Conservation (phyloP, 2,113 vertebrate genomes). For the Nannobrachium achirus region DNA sequence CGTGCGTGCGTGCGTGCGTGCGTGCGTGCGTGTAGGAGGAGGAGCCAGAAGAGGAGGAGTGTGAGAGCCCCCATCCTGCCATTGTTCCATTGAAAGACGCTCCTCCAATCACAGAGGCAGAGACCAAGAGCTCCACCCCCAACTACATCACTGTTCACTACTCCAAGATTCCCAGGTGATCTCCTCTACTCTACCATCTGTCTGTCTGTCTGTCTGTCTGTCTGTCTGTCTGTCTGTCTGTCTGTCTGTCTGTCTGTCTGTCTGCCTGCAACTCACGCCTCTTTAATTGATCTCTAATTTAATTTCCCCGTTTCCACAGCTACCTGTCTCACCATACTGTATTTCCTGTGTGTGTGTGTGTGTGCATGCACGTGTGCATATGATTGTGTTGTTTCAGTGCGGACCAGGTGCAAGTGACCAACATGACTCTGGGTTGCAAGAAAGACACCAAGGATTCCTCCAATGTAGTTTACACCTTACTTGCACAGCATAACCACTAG, state of each 20-base stretch:
- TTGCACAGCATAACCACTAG: slow-evolving; percentile 41
- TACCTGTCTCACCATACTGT: not conserved
- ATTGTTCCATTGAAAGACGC: slow-evolving; percentile 79
- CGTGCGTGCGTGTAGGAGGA: slow-evolving; percentile 71
- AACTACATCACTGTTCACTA: slow-evolving; percentile 76
- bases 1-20: slow-evolving; percentile 10
- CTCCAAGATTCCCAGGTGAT: slow-evolving; percentile 70
- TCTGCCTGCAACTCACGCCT: not conserved
- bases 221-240: not conserved
- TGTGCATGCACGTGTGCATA: slow-evolving; percentile 31
- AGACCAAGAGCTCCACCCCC: slow-evolving; percentile 40
- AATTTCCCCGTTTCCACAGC: not conserved
- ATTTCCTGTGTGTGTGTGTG: not conserved
- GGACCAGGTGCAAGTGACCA: slow-evolving; percentile 74
- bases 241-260: not conserved
- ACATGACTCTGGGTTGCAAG: slow-evolving; percentile 61
- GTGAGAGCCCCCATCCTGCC: slow-evolving; percentile 73
- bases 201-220: not conserved
- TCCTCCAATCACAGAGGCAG: slow-evolving; percentile 51
- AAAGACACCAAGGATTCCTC: slow-evolving; percentile 64
- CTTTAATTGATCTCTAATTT: not conserved
- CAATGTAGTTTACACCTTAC: slow-evolving; percentile 68
- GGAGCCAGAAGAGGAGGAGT: slow-evolving; percentile 78
- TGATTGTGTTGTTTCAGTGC: slow-evolving; percentile 52
- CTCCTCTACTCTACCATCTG: not conserved